phyloP scores from a whole-genome alignment of 37 sponge, comb jelly and placozoan species.

The Theonella swinhoei region DNA sequence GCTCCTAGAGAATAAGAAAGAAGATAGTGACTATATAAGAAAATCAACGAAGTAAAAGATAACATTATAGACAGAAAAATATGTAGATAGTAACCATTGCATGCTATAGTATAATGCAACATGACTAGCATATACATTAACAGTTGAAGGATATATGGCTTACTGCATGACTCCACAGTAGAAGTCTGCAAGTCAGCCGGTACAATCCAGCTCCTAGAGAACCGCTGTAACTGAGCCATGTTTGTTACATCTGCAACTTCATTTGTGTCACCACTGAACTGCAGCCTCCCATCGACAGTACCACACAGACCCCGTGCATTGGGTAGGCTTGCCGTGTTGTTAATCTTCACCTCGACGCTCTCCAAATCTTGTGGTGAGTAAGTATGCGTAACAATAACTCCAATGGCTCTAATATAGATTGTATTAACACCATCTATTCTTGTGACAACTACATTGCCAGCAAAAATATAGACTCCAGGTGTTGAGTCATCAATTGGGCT shows the following conservation, averaged over 20 bases:
- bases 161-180: not conserved
- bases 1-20: not conserved
- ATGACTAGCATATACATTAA: not conserved
- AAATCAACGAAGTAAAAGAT: not conserved
- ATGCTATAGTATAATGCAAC: too few relatives aligned
- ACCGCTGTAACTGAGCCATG: constrained; percentile 12
- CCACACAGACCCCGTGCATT: constrained; percentile 48
- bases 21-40: not conserved
- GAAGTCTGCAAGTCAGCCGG: constrained; percentile 9
- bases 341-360: not conserved
- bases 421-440: not conserved
- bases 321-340: not conserved
- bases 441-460: not conserved
- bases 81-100: not conserved
- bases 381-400: too few relatives aligned
- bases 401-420: not conserved
- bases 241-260: not conserved
- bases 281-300: constrained; percentile 4
- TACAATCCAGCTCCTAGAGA: constrained; percentile 41
- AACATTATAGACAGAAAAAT: not conserved
- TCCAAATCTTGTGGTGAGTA: too few relatives aligned
- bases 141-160: not conserved
- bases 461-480: not conserved
- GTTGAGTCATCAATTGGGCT: not conserved
- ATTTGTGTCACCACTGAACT: constrained; percentile 1